These are phyloP conservation scores for Porites australiensis DNA, from an alignment of 64 coral and sea anemone species.

Conservation along the genomic window DNA sequence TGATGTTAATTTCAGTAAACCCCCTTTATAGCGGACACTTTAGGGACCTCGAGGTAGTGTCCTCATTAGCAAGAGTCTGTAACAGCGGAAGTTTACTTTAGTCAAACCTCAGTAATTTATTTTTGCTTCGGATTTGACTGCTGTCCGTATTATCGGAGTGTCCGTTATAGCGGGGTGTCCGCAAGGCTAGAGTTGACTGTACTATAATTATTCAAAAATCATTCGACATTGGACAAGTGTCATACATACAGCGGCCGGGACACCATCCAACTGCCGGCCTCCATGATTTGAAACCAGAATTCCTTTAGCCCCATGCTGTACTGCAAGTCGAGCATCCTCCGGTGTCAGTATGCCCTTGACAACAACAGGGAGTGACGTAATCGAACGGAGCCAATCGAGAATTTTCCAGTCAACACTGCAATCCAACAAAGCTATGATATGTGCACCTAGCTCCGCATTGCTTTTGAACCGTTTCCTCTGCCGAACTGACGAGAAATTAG, in stretches of 20 bases:
- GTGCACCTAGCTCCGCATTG: not conserved
- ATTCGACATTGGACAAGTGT: not conserved
- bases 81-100: no score
- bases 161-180: no score
- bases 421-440: not conserved
- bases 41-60: no score
- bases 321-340: slow-evolving; percentile 74
- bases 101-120: no score
- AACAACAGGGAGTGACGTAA: slow-evolving; percentile 44
- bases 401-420: slow-evolving; percentile 28
- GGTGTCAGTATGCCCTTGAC: slow-evolving; percentile 58
- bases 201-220: no score
- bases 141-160: no score
- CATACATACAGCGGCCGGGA: slow-evolving; percentile 62
- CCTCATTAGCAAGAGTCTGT: no score
- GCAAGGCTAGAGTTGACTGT: no score
- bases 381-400: slow-evolving; percentile 58
- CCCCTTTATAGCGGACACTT: no score
- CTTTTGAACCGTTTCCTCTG: not conserved
- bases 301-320: slow-evolving; percentile 64
- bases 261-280: slow-evolving; percentile 69
- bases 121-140: no score
- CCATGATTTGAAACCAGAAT: slow-evolving; percentile 83
- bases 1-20: not conserved
- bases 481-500: slow-evolving; percentile 21